Evolutionary conservation across 37 sponge, comb jelly and placozoan species (phyloP), one percentile per base, ranked within the genome.

Genomic region (Amphimedon queenslandica): DNA sequence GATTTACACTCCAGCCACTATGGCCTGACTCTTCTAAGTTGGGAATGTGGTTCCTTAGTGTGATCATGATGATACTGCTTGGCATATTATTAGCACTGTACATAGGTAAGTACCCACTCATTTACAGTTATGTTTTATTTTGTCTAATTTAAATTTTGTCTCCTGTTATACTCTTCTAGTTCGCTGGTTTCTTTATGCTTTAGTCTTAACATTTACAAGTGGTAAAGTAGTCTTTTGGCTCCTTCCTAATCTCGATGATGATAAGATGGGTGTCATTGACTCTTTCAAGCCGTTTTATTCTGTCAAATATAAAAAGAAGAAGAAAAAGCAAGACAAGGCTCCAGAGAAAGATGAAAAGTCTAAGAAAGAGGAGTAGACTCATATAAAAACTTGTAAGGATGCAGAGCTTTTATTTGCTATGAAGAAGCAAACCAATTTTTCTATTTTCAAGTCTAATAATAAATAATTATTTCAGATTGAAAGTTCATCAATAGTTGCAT

Each of bases 221-320:
- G 83, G 87, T 6, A 81, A 73, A 34, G 24, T 78, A 2, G 36
- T 81, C 1, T 81, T 90, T 40, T 90, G 86, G 91, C 30, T 85
- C 6, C 57, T 90, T 39, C 91, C 91, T 6, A 90, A 90, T 55
- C 79, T 90, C 2, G 70, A 84, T 63, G 69, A 84, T 47, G 91
- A 90, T 23, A 77, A 80, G 33, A 38, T 32, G 23, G 91, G 91
- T 4, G 47, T 90, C 33, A 0, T 85, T 37, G 91, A 85, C 1
- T 90, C 91, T 1, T 90, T 90, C 82, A 74, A 82, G 58, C 91
- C 91, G 2, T 21, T 85, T 11, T 90, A 82, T 60, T 82, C 91
- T 4, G 1, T 81, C 0, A 75, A 90, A 37, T 30, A 53, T 20
- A 70, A 42, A 53, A 58, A 69, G 35, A 27, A 29, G 25, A 34